Evolutionary conservation across 1,140 invertebrate species (phyloP), one percentile per base, ranked within the genome.

Genomic region (Campodea augens): DNA sequence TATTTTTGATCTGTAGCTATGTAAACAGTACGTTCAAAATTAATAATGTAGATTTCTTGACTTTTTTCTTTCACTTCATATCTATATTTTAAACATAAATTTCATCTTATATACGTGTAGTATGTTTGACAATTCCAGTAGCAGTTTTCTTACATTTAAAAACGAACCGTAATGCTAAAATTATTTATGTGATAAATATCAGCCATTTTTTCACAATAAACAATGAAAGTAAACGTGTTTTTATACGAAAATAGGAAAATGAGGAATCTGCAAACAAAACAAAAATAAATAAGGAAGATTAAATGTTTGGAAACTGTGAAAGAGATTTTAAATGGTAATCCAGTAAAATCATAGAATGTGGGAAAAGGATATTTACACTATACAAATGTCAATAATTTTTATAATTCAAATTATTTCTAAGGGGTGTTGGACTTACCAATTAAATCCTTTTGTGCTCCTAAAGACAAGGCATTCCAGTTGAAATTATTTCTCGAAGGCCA

Each of bases 381-480:
- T 32, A 32, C 15, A 32, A 7, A 32, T 7, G 7, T 32, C 7
- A 10, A 32, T 32, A 15, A 10, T 7, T 10, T n/a, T 10, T 32
- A 10, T 32, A 7, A 32, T 32, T n/a, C 15, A 10, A 32, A 32
- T 7, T 32, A 32, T 10, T n/a, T 10, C 7, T 7, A 32, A 32
- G 15, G 15, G 7, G 15, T 10, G 27, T 10, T 10, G 27, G 15
- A 3, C 36, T 59, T 53, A 53, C 60, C 62, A 39, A 71, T 52
- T n/a, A 70, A 45, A 55, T 70, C 68, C 39, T 65, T 47, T 25
- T 64, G 59, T 3, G 68, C 64, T 13, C 68, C 68, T 22, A 70
- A 54, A 48, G 71, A 67, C 21, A 59, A 48, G 2, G 67, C 50
- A 53, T 69, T 69, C 67, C 67, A 69, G 49, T 64, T 68, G 54